Evolutionary conservation across 2,797 vertebrate species (phyloP).

Genomic region (Sternarchorhynchus goeldii): DNA sequence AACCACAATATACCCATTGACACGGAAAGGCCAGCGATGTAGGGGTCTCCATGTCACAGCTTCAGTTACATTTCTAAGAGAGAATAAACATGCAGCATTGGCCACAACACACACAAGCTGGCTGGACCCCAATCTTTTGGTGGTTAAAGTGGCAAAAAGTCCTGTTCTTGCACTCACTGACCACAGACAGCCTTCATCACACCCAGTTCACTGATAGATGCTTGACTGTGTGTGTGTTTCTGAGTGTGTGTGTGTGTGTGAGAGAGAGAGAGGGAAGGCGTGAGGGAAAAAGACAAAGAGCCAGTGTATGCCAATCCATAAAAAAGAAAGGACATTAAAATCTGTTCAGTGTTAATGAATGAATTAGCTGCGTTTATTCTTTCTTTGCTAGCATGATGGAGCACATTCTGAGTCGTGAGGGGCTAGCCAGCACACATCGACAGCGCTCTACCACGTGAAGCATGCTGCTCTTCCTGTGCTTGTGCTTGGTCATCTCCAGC

Average conservation of each 20-base stretch:
- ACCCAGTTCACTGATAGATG: neutral
- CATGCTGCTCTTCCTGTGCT: neutral
- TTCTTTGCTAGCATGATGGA: neutral
- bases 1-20: too few species aligned
- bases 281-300: too few species aligned
- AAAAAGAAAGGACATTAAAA: neutral
- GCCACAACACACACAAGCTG: too few species aligned
- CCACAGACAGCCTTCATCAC: constrained; percentile 23
- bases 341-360: neutral
- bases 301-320: neutral
- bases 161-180: constrained; percentile 17
- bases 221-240: constrained; percentile 2
- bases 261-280: neutral
- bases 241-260: neutral
- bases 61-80: too few species aligned
- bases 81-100: too few species aligned
- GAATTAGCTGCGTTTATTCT: neutral
- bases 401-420: neutral
- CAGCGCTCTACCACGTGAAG: neutral
- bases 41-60: too few species aligned
- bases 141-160: neutral
- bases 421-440: neutral
- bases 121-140: too few species aligned
- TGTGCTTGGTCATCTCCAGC: neutral
- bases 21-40: too few species aligned